Evolutionary conservation across 2,113 vertebrate species (phyloP).

Genomic region (Collichthys lucidus): DNA sequence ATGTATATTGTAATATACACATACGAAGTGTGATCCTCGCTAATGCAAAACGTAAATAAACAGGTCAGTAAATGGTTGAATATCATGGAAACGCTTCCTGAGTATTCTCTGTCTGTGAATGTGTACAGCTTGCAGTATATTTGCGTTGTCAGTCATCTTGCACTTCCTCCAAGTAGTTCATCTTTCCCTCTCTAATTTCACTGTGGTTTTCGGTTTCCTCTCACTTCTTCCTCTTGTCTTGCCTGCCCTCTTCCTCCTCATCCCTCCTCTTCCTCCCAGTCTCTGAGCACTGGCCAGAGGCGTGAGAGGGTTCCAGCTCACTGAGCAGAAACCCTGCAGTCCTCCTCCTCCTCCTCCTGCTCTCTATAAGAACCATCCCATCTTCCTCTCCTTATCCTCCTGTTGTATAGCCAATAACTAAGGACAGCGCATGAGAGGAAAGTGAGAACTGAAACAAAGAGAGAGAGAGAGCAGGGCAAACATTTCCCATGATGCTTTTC

Average conservation of each 20-base stretch:
- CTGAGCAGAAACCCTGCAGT: constrained; percentile 74
- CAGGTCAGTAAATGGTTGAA: not conserved
- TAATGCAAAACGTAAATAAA: not conserved
- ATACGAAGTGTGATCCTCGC: not conserved
- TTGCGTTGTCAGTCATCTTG: constrained; percentile 17
- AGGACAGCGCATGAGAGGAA: constrained; percentile 18
- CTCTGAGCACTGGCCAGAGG: constrained; percentile 73
- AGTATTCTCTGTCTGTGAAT: not conserved
- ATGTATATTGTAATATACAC: not conserved
- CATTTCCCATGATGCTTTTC: constrained; percentile 52
- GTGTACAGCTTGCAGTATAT: constrained; percentile 1
- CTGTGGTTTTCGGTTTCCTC: constrained; percentile 50
- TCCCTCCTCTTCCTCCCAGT: constrained; percentile 36
- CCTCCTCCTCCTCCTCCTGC: constrained; percentile 47
- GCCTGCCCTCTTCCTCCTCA: constrained; percentile 10
- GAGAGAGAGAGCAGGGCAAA: constrained; percentile 25
- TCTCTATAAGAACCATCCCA: constrained; percentile 46
- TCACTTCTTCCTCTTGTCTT: constrained; percentile 41
- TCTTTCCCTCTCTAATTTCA: constrained; percentile 58
- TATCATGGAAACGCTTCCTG: not conserved
- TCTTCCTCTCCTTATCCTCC: constrained; percentile 47
- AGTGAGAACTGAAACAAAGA: constrained; percentile 13
- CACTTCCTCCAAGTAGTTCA: constrained; percentile 39
- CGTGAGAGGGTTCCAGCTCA: constrained; percentile 78
- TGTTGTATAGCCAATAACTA: constrained; percentile 38